A percentile compares a stretch with the other conserved stretches of the same genome.
Evolutionary conservation across 2,888 invertebrate genomes (phyloP).

Genomic region (Drosophila nigricruria): DNA sequence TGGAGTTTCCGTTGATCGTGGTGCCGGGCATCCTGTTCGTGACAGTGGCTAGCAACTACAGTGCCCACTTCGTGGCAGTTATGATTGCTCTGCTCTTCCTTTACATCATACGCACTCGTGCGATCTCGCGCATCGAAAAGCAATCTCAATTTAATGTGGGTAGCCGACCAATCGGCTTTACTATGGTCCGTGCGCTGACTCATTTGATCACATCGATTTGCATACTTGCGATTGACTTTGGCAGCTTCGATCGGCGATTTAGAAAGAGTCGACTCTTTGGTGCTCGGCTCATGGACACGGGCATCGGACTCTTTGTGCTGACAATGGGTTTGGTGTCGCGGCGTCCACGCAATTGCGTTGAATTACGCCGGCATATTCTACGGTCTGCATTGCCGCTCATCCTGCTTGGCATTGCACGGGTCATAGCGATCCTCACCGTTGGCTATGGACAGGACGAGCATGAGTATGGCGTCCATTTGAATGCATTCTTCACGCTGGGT

Average conservation of each 20-base stretch:
- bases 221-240: constrained; percentile 98
- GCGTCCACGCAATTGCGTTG: constrained; percentile 80
- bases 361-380: constrained; percentile 65
- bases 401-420: constrained; percentile 88
- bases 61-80: constrained; percentile 39
- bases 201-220: constrained; percentile 92
- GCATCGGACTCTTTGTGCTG: constrained; percentile 95
- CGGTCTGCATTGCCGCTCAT: constrained; percentile 85
- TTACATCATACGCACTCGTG: constrained; percentile 38
- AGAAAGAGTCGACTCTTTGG: constrained; percentile 96
- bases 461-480: constrained; percentile 99
- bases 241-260: constrained; percentile 92
- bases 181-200: constrained; percentile 89
- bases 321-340: constrained; percentile 92
- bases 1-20: constrained; percentile 87
- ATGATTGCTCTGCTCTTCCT: constrained; percentile 26
- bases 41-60: constrained; percentile 86
- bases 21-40: constrained; percentile 87
- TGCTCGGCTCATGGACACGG: constrained; percentile 97
- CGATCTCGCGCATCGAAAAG: constrained; percentile 37
- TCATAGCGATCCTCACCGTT: constrained; percentile 87
- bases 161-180: constrained; percentile 86
- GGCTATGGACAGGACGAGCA: constrained; percentile 95
- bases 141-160: constrained; percentile 65
- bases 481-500: constrained; percentile 98